Evolutionary conservation across 1,140 invertebrate species (phyloP).

Genomic region (Brachionus koreanus): DNA sequence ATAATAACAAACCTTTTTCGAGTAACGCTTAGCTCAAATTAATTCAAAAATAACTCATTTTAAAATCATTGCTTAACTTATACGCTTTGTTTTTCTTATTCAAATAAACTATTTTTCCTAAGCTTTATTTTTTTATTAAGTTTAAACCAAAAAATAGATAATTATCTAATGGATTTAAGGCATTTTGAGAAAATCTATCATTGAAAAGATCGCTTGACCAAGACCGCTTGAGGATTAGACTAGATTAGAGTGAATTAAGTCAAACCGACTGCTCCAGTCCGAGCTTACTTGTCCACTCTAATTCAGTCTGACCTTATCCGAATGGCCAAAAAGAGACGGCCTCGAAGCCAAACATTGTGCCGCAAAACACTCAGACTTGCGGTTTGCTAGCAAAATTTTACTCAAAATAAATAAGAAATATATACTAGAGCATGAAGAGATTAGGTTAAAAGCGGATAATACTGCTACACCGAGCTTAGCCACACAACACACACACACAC

Average conservation of each 20-base stretch:
- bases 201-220: background rate
- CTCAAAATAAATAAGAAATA: background rate
- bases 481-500: background rate
- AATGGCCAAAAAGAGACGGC: background rate
- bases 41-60: background rate
- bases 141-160: slow-evolving; percentile 12
- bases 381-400: background rate
- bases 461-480: background rate
- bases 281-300: background rate
- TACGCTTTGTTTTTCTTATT: slow-evolving; percentile 4
- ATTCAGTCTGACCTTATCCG: background rate
- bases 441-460: slow-evolving; percentile 4
- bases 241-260: slow-evolving; percentile 13
- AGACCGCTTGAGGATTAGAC: background rate
- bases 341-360: background rate
- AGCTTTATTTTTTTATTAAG: background rate
- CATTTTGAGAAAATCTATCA: slow-evolving; percentile 24
- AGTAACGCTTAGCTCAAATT: background rate
- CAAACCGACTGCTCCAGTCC: background rate
- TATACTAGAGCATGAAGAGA: background rate
- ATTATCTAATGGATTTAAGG: slow-evolving; percentile 25
- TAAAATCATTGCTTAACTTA: slow-evolving; percentile 10
- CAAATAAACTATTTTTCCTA: background rate
- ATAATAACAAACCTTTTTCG: background rate
- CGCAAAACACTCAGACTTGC: background rate